A percentile compares a stretch with the other conserved stretches of the same genome.
Conservation (phyloP, 2,888 invertebrate genomes). For the Dicycla oo region DNA sequence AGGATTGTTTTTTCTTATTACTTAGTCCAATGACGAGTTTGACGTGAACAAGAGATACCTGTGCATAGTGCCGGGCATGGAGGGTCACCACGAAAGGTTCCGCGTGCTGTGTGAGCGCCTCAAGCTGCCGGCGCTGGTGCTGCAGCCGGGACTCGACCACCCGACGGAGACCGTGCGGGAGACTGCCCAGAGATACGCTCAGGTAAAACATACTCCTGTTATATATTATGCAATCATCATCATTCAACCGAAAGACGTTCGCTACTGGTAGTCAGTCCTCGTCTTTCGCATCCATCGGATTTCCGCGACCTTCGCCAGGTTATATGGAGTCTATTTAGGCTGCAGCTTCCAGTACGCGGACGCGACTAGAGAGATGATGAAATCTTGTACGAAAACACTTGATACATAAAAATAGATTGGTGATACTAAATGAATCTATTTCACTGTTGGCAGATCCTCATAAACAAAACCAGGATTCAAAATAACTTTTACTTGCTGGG, state of each 20-base stretch:
- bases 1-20: not conserved
- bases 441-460: conserved; percentile 63
- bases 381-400: not conserved
- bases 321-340: not conserved
- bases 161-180: conserved; percentile 68
- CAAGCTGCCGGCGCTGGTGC: conserved; percentile 74
- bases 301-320: not conserved
- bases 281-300: not conserved
- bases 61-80: conserved; percentile 76
- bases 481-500: conserved; percentile 74
- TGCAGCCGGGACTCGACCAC: conserved; percentile 75
- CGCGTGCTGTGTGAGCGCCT: conserved; percentile 19
- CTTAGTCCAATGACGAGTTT: conserved; percentile 34
- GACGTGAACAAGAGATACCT: conserved; percentile 67
- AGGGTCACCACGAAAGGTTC: conserved; percentile 75
- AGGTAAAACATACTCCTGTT: conserved; percentile 59
- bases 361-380: not conserved
- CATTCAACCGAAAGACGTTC: not conserved
- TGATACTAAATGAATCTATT: not conserved
- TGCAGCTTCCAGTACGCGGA: rapidly evolving
- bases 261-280: not conserved
- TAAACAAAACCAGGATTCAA: conserved; percentile 58
- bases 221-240: not conserved
- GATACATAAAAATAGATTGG: not conserved
- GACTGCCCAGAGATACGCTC: conserved; percentile 69